Conservation (phyloP, 2,888 invertebrate genomes). For the Ochlodes sylvanus region DNA sequence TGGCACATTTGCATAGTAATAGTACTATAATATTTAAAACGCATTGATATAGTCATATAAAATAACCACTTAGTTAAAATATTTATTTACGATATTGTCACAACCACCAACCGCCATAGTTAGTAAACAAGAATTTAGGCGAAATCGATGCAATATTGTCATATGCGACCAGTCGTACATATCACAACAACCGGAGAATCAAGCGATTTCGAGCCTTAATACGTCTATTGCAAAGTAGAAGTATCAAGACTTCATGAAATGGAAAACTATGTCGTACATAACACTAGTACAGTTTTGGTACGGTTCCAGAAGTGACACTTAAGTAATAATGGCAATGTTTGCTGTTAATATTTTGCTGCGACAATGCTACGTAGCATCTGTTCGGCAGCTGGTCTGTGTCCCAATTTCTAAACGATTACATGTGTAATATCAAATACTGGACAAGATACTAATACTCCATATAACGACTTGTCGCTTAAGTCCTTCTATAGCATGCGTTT, state of each 20-base stretch:
- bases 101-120: conserved; percentile 19
- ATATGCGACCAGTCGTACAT: conserved; percentile 12
- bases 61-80: conserved; percentile 22
- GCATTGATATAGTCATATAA: background rate
- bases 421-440: conserved; percentile 49
- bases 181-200: background rate
- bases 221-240: background rate
- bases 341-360: conserved; percentile 58
- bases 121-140: conserved; percentile 36
- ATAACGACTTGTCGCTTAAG: conserved; percentile 9
- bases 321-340: conserved; percentile 46
- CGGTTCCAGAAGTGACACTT: conserved; percentile 41
- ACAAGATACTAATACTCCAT: conserved; percentile 10
- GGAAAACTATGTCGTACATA: conserved; percentile 23
- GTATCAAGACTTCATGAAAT: background rate
- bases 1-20: background rate
- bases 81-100: conserved; percentile 24
- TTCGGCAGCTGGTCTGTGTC: conserved; percentile 62
- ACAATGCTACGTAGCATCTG: conserved; percentile 56
- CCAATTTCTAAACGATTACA: conserved; percentile 58
- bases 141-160: conserved; percentile 36
- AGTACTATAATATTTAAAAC: background rate
- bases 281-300: conserved; percentile 38
- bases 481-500: background rate
- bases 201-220: conserved; percentile 9